A percentile compares a stretch with the other conserved stretches of the same genome.
phyloP scores from a whole-genome alignment of 23 tunicate genomes.

The Botrylloides violaceus region DNA sequence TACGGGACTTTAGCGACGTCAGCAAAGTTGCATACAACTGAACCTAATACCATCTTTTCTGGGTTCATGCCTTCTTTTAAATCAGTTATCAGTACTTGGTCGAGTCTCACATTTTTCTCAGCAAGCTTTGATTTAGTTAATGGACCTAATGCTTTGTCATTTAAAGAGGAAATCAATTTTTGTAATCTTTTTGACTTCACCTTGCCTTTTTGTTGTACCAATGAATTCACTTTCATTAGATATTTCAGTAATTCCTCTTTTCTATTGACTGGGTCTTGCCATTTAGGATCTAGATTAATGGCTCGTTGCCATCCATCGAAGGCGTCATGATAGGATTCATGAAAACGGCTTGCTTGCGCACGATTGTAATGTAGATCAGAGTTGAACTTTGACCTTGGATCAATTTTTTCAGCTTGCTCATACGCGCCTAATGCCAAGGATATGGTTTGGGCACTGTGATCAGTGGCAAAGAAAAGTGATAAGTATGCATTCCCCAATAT shows the following conservation, averaged over 20 bases:
- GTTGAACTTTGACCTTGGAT: conserved; percentile 38
- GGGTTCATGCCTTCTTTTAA: conserved; percentile 44
- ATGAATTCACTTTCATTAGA: conserved; percentile 41
- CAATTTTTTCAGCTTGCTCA: conserved; percentile 78
- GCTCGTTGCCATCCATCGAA: conserved; percentile 59
- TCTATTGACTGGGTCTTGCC: conserved; percentile 52
- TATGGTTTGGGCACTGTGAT: conserved; percentile 65
- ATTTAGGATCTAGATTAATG: conserved; percentile 51
- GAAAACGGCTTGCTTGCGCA: conserved; percentile 67
- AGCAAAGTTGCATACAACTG: conserved; percentile 81
- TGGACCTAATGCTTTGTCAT: conserved; percentile 49
- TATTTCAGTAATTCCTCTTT: conserved; percentile 39
- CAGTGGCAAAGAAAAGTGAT: conserved; percentile 66
- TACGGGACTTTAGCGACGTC: conserved; percentile 75
- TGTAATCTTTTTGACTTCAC: conserved; percentile 47
- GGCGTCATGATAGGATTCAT: conserved; percentile 47
- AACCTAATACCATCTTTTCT: conserved; percentile 54
- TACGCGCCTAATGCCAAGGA: conserved; percentile 41
- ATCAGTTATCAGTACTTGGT: conserved; percentile 13
- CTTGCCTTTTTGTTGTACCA: conserved; percentile 71
- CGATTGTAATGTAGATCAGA: conserved; percentile 88
- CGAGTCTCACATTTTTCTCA: conserved; percentile 2
- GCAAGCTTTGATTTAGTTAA: background rate
- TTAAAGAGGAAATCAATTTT: conserved; percentile 42
- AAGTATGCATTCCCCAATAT: conserved; percentile 87